These are phyloP conservation scores for Ernsta delagoae DNA, from an alignment of 2,888 invertebrate species.

Conservation along the genomic window DNA sequence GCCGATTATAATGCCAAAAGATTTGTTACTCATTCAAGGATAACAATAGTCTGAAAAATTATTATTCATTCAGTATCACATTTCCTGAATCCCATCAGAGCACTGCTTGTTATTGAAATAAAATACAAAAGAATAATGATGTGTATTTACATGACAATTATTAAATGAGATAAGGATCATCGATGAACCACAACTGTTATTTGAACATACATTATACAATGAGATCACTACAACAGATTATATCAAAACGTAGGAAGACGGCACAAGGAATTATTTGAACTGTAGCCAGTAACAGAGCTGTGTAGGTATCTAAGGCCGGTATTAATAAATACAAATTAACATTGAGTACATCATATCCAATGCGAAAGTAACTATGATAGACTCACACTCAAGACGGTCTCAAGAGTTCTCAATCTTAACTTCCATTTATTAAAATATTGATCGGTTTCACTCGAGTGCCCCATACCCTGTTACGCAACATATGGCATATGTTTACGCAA, in stretches of 20 bases:
- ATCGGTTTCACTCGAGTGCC: no score
- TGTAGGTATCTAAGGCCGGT: no score
- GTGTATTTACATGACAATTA: background rate
- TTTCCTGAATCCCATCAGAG: no score
- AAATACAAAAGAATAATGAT: background rate
- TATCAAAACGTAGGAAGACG: slow-evolving; percentile 34
- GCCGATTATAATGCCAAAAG: background rate
- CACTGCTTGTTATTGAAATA: background rate
- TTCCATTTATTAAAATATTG: no score
- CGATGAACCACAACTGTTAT: slow-evolving; percentile 20
- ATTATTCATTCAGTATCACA: background rate
- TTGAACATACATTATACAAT: slow-evolving; percentile 18
- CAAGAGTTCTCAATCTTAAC: no score
- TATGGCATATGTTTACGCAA: no score
- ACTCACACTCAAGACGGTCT: no score
- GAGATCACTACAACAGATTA: slow-evolving; percentile 33
- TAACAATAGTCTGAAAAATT: background rate
- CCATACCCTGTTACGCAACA: no score
- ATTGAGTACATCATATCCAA: no score
- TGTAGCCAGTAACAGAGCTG: slow-evolving; percentile 28
- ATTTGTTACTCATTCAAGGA: no score
- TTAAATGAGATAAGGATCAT: slow-evolving; percentile 3
- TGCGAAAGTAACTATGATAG: no score
- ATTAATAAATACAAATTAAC: no score
- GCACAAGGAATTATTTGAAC: slow-evolving; percentile 37